Evolutionary conservation across 2,888 invertebrate species (phyloP).

Genomic region (Tachina lurida): DNA sequence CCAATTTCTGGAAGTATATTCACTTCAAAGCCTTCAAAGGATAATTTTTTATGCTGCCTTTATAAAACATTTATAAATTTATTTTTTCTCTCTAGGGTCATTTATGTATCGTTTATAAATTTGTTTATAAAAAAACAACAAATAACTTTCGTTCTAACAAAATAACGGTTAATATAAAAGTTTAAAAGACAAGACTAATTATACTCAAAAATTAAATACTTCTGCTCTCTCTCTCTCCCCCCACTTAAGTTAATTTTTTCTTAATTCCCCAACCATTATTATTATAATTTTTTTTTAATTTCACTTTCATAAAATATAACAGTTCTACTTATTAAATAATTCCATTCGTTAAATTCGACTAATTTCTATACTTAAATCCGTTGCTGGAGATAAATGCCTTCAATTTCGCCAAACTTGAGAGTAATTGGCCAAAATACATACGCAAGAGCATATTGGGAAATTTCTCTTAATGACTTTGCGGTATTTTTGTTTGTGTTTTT

Average conservation of each 20-base stretch:
- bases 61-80: too few relatives aligned
- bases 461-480: slow-evolving; percentile 59
- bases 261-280: not conserved
- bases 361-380: slow-evolving; percentile 51
- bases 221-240: not conserved
- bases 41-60: too few relatives aligned
- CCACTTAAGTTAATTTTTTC: not conserved
- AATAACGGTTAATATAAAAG: too few relatives aligned
- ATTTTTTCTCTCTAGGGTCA: too few relatives aligned
- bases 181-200: too few relatives aligned
- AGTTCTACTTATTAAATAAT: slow-evolving; percentile 31
- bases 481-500: slow-evolving; percentile 36
- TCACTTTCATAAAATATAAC: slow-evolving; percentile 2
- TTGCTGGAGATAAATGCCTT: not conserved
- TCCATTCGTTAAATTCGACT: slow-evolving; percentile 6
- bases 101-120: too few relatives aligned
- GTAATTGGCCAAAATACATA: slow-evolving; percentile 26
- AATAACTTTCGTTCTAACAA: too few relatives aligned
- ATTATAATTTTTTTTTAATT: not conserved
- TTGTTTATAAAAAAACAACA: too few relatives aligned
- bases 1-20: too few relatives aligned
- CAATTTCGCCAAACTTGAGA: not conserved
- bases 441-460: not conserved
- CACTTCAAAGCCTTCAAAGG: too few relatives aligned
- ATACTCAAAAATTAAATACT: not conserved